Conservation (phyloP, 2,888 invertebrate species). For the Liodrosophila aerea region DNA sequence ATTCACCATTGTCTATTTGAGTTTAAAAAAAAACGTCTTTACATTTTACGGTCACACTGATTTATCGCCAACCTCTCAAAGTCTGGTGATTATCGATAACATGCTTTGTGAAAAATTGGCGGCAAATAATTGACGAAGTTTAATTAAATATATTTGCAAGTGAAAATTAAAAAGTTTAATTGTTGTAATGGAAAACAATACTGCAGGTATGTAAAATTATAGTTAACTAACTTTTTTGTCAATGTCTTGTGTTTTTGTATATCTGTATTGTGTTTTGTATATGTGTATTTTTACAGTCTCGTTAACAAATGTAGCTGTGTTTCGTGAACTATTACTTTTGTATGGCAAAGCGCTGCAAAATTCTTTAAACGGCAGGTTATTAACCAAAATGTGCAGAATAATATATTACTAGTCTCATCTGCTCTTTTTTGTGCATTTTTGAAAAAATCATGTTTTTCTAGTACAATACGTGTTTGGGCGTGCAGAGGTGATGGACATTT, state of each 20-base stretch:
- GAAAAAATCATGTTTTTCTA: neutral
- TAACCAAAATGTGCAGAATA: neutral
- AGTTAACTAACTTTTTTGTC: neutral
- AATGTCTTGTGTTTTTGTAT: neutral
- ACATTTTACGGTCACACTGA: neutral
- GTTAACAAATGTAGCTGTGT: slow-evolving; percentile 4
- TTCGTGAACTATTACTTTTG: neutral
- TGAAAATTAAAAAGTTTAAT: neutral
- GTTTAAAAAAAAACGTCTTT: neutral
- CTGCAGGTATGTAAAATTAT: neutral
- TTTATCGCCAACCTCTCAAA: slow-evolving; percentile 1
- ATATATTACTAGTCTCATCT: neutral
- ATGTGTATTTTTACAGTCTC: neutral
- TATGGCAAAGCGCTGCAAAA: neutral
- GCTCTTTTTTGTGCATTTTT: neutral
- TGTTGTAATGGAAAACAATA: neutral
- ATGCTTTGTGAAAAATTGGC: neutral
- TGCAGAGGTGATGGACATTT: slow-evolving; percentile 5
- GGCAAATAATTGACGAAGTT: neutral
- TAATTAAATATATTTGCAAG: too few species aligned
- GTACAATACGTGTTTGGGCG: neutral
- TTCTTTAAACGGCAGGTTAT: neutral
- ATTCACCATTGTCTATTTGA: neutral
- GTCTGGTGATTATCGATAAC: slow-evolving; percentile 1
- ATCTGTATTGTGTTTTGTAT: neutral